Evolutionary conservation across 2,113 vertebrate genomes (phyloP).

Genomic region (Atlantisia rogersi): DNA sequence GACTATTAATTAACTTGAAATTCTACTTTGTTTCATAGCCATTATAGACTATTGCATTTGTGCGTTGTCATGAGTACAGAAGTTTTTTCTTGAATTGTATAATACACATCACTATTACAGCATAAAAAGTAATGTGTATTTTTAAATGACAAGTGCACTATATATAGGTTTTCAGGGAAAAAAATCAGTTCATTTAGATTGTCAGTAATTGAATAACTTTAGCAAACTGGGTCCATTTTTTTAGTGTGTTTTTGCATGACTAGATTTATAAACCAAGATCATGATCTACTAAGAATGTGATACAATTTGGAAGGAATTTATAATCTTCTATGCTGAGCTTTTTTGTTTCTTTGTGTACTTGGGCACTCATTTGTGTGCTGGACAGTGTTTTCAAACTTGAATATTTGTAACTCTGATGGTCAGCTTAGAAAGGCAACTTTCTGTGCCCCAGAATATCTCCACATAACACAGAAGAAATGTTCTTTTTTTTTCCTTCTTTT

Average conservation of each 20-base stretch:
- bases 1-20: background rate
- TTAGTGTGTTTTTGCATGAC: background rate
- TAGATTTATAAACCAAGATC: background rate
- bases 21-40: background rate
- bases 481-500: background rate
- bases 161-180: background rate
- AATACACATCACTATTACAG: background rate
- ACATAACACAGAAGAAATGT: background rate
- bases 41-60: background rate
- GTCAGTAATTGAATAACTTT: background rate
- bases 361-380: background rate
- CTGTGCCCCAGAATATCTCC: background rate
- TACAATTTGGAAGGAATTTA: background rate
- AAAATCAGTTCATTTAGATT: background rate
- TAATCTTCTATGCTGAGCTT: background rate
- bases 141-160: background rate
- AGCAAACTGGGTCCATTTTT: accelerated
- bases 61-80: background rate
- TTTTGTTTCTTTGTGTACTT: background rate
- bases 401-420: background rate
- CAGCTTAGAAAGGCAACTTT: background rate
- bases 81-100: background rate
- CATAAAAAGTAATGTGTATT: background rate
- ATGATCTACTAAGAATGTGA: background rate
- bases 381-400: background rate